Evolutionary conservation across 2,888 invertebrate genomes (phyloP), one percentile per base, ranked within the genome.

Genomic region (Pyrochroa serraticornis): DNA sequence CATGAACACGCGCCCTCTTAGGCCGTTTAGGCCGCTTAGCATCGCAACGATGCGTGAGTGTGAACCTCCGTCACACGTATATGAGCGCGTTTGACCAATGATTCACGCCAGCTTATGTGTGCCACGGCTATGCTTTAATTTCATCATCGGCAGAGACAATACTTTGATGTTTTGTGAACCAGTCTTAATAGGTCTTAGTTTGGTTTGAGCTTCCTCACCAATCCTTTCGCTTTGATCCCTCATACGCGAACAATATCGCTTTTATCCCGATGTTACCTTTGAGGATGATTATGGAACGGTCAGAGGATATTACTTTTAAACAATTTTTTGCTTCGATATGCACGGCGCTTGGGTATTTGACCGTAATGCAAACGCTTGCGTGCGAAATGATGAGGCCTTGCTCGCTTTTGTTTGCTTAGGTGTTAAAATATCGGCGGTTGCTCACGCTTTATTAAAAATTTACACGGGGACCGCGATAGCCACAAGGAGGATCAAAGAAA

Each of bases 151-250:
- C 42, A 60, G 54, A 64, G 62, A 67, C 63, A 67, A 65, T 65
- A 67, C 67, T 67, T 67, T 67, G 67, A 67, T 66, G 67, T 67
- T 63, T 66, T 65, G 62, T 67, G 65, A 67, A 67, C 65, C 67
- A 67, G 52, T 65, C 67, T 66, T 67, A 67, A 67, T 67, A 47
- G 64, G 65, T 67, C 67, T 67, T 67, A 67, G 65, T 63, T 61
- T 22, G 22, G 22, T 22, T 22, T 5, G 39, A 39, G 34, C 38
- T 49, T 48, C 49, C 43, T 58, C 48, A 47, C 46, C 55, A 59
- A 59, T 54, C 59, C 50, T 54, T 50, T 52, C 57, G 32, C 60
- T 60, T 60, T 60, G 60, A 60, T 60, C 60, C 42, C 1, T 60
- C 60, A 60, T 52, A 57, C 57, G 60, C 57, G 53, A 60, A 60